Evolutionary conservation across 2,113 vertebrate genomes (phyloP), one percentile per base, ranked within the genome.

Genomic region (Gadus macrocephalus): DNA sequence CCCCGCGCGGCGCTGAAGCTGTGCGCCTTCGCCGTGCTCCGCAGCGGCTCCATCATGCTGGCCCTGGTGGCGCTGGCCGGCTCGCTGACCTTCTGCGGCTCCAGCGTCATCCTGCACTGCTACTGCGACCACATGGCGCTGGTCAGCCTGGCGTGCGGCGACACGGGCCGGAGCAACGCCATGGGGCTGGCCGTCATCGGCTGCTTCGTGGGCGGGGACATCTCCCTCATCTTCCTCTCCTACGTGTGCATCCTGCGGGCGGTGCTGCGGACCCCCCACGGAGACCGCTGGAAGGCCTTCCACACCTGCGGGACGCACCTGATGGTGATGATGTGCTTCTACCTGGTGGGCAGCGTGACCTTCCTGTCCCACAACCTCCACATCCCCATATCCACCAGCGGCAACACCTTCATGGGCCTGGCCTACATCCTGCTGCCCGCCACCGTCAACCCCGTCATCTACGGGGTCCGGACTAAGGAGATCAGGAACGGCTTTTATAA

Each of bases 61-160:
- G 53, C 78, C 0, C 81, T 93, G 17, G 89, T 93, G 2, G 78
- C 53, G 5, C 70, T 93, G 75, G 91, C 88, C 0, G 76, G 72
- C n/a, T 82, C 91, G 0, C 83, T 91, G 70, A 63, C 38, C 22
- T 93, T 90, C 74, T 92, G 92, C 25, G 38, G 55, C 8, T 90
- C 89, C 19, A 80, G 88, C 63, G 15, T 74, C 3, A 92, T 93
- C 63, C 16, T 42, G 28, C 91, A 93, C 64, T 87, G 81, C 53
- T 93, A 93, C 82, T 93, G 92, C 8, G 92, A 93, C 76, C 91
- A 92, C 86, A 92, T 92, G 92, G 91, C 91, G 6, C 83, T 92
- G 68, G 91, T 91, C n/a, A 88, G 87, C 68, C 73, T 93, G 70
- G 89, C 91, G 0, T 92, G 92, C 8, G 86, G 49, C 64, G 77